These are phyloP conservation scores for Aphelocoma californica DNA, from an alignment of 2,797 vertebrate genomes.

Conservation along the genomic window DNA sequence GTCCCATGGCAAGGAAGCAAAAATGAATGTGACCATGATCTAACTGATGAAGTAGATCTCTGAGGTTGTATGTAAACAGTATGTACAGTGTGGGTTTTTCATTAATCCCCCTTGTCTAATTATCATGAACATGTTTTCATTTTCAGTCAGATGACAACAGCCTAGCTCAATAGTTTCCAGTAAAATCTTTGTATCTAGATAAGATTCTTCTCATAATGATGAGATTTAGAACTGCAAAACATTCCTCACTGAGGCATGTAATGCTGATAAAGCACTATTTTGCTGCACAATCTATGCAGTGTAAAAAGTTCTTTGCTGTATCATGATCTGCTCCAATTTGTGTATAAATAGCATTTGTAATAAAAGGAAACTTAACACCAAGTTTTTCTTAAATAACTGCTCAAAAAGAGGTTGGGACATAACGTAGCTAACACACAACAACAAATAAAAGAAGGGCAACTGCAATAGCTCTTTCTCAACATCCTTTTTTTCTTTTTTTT, in stretches of 20 bases:
- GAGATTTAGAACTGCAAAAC: neutral
- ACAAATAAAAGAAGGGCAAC: neutral
- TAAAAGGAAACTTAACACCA: constrained; percentile 19
- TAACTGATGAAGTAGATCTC: constrained; percentile 6
- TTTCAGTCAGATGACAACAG: constrained; percentile 32
- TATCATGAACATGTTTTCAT: constrained; percentile 31
- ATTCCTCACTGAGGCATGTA: constrained; percentile 8
- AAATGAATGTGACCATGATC: neutral
- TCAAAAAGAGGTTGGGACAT: neutral
- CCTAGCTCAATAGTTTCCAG: neutral
- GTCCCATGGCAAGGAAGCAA: constrained; percentile 25
- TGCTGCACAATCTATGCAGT: neutral
- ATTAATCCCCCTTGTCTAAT: constrained; percentile 41
- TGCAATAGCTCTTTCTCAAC: neutral
- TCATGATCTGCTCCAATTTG: neutral
- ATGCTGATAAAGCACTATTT: constrained; percentile 40
- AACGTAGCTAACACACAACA: neutral
- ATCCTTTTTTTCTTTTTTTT: neutral
- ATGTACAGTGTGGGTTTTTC: neutral
- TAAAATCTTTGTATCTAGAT: neutral
- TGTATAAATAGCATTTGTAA: neutral
- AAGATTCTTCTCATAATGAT: constrained; percentile 8
- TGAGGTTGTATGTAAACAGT: neutral
- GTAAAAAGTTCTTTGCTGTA: constrained; percentile 33
- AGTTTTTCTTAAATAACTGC: neutral